These are phyloP conservation scores for Aphodius sticticus DNA, from an alignment of 2,888 invertebrate genomes.

Conservation along the genomic window DNA sequence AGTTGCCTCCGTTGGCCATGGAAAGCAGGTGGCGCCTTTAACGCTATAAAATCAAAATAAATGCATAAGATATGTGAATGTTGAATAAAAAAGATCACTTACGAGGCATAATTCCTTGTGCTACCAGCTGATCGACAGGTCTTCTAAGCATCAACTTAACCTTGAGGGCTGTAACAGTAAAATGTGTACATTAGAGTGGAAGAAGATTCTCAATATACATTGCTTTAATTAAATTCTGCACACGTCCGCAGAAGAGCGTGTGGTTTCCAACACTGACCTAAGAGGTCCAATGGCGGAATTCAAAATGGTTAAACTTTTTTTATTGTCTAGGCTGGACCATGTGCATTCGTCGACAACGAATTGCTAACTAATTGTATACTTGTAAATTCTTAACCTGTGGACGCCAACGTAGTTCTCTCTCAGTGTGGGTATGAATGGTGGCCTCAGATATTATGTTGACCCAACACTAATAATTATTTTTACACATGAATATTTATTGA, in stretches of 20 bases:
- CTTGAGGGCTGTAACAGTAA: slow-evolving; percentile 86
- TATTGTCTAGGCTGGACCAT: background rate
- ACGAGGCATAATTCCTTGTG: slow-evolving; percentile 99
- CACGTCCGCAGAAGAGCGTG: slow-evolving; percentile 50
- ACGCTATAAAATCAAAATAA: slow-evolving; percentile 68
- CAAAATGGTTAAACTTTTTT: background rate
- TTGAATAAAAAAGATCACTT: slow-evolving; percentile 65
- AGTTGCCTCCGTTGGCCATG: slow-evolving; percentile 95
- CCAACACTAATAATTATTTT: background rate
- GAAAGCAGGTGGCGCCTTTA: slow-evolving; percentile 94
- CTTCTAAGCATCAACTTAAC: slow-evolving; percentile 95
- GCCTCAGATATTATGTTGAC: background rate
- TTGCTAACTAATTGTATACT: background rate
- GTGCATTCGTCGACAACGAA: background rate
- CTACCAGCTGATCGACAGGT: slow-evolving; percentile 94
- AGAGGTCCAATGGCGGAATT: slow-evolving; percentile 25
- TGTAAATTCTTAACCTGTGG: background rate
- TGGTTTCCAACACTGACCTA: slow-evolving; percentile 51
- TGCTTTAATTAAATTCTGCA: slow-evolving; percentile 35
- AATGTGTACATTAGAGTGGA: slow-evolving; percentile 46
- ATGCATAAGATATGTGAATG: slow-evolving; percentile 19
- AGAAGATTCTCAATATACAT: slow-evolving; percentile 5
- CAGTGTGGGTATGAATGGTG: background rate
- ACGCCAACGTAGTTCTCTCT: background rate
- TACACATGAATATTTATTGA: background rate